phyloP scores from a whole-genome alignment of 2,113 vertebrate species.

The Mirza zaza region DNA sequence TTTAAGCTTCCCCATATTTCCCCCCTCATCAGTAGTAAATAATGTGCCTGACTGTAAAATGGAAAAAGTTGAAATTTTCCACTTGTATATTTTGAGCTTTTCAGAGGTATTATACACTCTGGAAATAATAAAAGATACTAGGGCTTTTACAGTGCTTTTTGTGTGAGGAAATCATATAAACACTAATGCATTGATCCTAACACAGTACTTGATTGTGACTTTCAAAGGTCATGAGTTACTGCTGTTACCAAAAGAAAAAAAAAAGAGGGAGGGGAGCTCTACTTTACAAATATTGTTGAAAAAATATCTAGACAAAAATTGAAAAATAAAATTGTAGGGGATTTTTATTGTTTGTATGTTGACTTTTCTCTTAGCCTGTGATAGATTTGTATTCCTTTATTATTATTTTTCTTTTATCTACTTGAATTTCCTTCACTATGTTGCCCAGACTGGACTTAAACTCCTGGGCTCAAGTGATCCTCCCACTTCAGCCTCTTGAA shows the following conservation, averaged over 20 bases:
- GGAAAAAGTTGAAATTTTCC: slow-evolving; percentile 69
- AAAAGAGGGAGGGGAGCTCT: background rate
- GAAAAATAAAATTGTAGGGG: slow-evolving; percentile 31
- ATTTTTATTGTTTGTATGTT: slow-evolving; percentile 53
- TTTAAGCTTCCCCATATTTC: slow-evolving; percentile 58
- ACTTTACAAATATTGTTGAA: slow-evolving; percentile 63
- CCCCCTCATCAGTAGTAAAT: slow-evolving; percentile 39
- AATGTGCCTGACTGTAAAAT: slow-evolving; percentile 60
- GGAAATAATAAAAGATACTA: slow-evolving; percentile 73
- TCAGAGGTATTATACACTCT: slow-evolving; percentile 70
- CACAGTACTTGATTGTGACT: slow-evolving; percentile 79
- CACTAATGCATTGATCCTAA: slow-evolving; percentile 80
- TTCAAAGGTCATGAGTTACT: slow-evolving; percentile 80
- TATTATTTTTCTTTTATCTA: background rate
- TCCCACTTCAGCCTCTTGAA: background rate
- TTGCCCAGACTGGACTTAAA: background rate
- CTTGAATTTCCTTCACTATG: background rate
- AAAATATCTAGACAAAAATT: slow-evolving; percentile 52
- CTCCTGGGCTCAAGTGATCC: background rate
- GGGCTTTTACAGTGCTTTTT: slow-evolving; percentile 72
- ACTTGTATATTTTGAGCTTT: slow-evolving; percentile 71
- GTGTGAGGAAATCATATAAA: slow-evolving; percentile 67
- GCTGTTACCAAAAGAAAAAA: slow-evolving; percentile 36
- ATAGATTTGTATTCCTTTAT: slow-evolving; percentile 18
- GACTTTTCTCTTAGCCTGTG: slow-evolving; percentile 7